Conservation (phyloP, 2,113 vertebrate genomes). For the Entosphenus tridentatus region DNA sequence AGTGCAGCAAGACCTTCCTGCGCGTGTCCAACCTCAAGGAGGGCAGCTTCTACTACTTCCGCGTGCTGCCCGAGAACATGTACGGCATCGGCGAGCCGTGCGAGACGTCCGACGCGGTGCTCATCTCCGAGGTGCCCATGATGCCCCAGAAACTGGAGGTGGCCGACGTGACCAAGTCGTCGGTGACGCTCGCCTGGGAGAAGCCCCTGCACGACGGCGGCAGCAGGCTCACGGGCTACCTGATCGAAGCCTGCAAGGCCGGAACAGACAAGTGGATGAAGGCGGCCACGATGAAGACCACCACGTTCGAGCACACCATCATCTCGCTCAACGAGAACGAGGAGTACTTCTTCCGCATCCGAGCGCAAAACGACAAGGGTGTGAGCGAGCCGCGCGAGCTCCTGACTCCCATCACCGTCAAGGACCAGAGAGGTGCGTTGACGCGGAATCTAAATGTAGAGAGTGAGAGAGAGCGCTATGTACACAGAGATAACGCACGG, state of each 20-base stretch:
- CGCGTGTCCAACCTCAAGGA: conserved; percentile 59
- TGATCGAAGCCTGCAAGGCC: conserved; percentile 73
- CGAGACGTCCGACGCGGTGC: conserved; percentile 55
- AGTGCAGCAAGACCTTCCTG: conserved; percentile 76
- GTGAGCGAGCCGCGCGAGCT: conserved; percentile 63
- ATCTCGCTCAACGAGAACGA: conserved; percentile 78
- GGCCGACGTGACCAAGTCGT: conserved; percentile 60
- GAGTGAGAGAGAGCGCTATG: no score
- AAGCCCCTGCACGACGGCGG: conserved; percentile 91
- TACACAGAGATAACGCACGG: no score
- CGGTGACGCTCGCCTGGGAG: conserved; percentile 72
- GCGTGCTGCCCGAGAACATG: conserved; percentile 83
- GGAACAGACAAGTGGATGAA: conserved; percentile 93
- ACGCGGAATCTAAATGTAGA: no score
- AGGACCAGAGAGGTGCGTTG: conserved; percentile 63
- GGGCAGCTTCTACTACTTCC: conserved; percentile 83
- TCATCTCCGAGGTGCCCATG: conserved; percentile 69
- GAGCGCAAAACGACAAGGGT: conserved; percentile 71
- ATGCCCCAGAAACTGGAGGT: conserved; percentile 64
- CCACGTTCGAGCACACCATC: conserved; percentile 53
- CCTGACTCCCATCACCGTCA: conserved; percentile 54
- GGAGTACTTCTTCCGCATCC: conserved; percentile 72
- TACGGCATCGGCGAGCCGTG: conserved; percentile 73
- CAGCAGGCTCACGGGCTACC: conserved; percentile 60
- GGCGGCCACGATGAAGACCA: conserved; percentile 58